Conservation (phyloP, 2,797 vertebrate species). For the Pantherophis alleghaniensis region DNA sequence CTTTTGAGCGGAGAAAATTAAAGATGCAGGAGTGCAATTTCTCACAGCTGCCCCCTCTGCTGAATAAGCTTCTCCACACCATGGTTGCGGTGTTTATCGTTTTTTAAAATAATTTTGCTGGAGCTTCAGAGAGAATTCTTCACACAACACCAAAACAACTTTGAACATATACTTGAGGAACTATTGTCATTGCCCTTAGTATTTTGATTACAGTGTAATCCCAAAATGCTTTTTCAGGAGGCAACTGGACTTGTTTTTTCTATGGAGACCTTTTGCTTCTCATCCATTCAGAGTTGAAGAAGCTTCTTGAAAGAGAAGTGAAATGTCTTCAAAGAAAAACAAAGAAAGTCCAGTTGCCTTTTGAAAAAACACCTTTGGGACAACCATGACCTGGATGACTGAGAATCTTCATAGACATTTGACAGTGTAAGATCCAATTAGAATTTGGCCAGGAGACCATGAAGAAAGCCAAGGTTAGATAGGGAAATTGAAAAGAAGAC, state of each 20-base stretch:
- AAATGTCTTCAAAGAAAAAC: not conserved
- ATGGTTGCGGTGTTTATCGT: not conserved
- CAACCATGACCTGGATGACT: not conserved
- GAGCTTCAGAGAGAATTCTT: not conserved
- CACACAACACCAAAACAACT: not conserved
- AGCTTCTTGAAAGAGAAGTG: not conserved
- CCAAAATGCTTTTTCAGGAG: not conserved
- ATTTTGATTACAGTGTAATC: not conserved
- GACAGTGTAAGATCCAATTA: not conserved
- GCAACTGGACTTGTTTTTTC: not conserved
- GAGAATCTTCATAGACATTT: not conserved
- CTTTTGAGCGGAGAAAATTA: slow-evolving; percentile 73
- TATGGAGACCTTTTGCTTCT: not conserved
- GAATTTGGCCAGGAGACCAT: not conserved
- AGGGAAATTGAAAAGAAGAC: not conserved
- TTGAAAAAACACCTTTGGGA: not conserved
- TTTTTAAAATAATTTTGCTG: not conserved
- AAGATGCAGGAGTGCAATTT: slow-evolving; percentile 70
- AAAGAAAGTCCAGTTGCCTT: not conserved
- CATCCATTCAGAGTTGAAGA: not conserved
- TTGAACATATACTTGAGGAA: not conserved
- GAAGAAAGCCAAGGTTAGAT: not conserved
- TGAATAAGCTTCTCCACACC: not conserved
- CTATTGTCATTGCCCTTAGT: not conserved
- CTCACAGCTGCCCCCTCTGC: not conserved